Evolutionary conservation across 2,888 invertebrate genomes (phyloP).

Genomic region (Cryptops parisi): DNA sequence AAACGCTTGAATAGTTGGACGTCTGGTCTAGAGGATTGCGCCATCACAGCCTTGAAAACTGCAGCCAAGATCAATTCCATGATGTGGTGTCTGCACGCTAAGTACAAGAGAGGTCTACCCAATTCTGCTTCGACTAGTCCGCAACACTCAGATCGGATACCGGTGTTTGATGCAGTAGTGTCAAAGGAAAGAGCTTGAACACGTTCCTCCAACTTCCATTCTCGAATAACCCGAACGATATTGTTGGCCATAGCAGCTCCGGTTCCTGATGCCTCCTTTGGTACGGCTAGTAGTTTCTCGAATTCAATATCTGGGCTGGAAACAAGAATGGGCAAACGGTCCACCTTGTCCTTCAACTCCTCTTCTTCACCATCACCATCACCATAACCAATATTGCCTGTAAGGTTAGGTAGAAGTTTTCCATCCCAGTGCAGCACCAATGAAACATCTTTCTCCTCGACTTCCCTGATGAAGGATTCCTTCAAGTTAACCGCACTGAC

Average conservation of each 20-base stretch:
- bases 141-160: too few relatives aligned
- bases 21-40: too few relatives aligned
- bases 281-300: not conserved
- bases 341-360: not conserved
- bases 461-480: not conserved
- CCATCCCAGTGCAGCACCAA: not conserved
- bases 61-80: too few relatives aligned
- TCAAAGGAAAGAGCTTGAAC: too few relatives aligned
- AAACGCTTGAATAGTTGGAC: too few relatives aligned
- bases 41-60: too few relatives aligned
- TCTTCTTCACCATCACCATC: not conserved
- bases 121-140: too few relatives aligned
- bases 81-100: too few relatives aligned
- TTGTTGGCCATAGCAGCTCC: not conserved
- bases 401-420: not conserved
- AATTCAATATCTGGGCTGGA: not conserved
- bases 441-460: not conserved
- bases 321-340: not conserved
- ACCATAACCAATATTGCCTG: too few relatives aligned
- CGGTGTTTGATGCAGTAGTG: too few relatives aligned
- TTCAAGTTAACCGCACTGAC: not conserved
- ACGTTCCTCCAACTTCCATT: not conserved
- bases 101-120: too few relatives aligned
- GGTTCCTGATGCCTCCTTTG: not conserved
- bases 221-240: not conserved